Evolutionary conservation across 2,888 invertebrate species (phyloP).

Genomic region (Philereme transversata): DNA sequence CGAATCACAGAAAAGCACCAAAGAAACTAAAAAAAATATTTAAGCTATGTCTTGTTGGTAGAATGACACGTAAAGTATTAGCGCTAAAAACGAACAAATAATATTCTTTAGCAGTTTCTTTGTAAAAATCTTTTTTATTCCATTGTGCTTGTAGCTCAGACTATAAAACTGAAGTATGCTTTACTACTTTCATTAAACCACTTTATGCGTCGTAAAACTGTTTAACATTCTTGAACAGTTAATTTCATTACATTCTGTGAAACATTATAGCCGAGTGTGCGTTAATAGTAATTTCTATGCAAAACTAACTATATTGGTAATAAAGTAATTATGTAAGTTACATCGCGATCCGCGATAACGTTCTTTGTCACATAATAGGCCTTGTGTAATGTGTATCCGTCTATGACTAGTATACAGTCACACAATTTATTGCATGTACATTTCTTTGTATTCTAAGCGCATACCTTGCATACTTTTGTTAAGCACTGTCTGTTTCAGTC

Average conservation of each 20-base stretch:
- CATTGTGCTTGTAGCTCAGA: conserved; percentile 2
- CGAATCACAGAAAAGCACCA: too few species aligned
- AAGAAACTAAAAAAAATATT: too few species aligned
- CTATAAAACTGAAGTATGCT: conserved; percentile 15
- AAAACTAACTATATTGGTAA: conserved; percentile 20
- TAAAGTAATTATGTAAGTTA: conserved; percentile 29
- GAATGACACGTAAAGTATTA: too few species aligned
- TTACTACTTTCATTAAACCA: conserved; percentile 17
- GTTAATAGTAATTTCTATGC: conserved; percentile 31
- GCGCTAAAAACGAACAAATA: too few species aligned
- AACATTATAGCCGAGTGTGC: conserved; percentile 25
- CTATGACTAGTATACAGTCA: conserved; percentile 17
- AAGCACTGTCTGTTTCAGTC: background rate
- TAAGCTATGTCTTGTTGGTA: too few species aligned
- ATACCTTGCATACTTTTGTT: conserved; percentile 6
- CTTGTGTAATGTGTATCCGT: conserved; percentile 13
- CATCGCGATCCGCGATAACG: conserved; percentile 3
- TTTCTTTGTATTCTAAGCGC: conserved; percentile 16
- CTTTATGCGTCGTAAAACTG: conserved; percentile 19
- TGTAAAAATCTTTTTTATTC: conserved; percentile 13
- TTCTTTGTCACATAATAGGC: conserved; percentile 30
- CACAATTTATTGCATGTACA: conserved; percentile 16
- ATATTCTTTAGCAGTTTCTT: background rate
- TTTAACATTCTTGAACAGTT: conserved; percentile 25
- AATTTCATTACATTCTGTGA: conserved; percentile 30